phyloP scores from a whole-genome alignment of 1,140 invertebrate species.

The Zaprionus tsacasi region DNA sequence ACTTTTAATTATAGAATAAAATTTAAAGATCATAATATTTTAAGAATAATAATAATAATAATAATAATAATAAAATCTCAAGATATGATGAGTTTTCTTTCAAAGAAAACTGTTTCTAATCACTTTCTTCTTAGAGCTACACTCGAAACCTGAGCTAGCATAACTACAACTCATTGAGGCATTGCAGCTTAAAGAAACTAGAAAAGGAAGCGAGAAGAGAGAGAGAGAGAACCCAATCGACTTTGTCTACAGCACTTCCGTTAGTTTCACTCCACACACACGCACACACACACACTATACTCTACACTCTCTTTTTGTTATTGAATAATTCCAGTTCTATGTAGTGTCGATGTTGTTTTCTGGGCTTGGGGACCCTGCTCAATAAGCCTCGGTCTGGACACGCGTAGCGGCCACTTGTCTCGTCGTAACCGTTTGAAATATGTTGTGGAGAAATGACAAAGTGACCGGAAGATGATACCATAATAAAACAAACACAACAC shows the following conservation, averaged over 20 bases:
- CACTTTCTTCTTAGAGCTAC: background rate
- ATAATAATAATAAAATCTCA: too few species aligned
- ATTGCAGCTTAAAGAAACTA: background rate
- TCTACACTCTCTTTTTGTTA: constrained; percentile 28
- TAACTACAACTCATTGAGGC: constrained; percentile 7
- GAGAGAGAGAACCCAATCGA: constrained; percentile 32
- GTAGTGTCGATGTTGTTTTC: constrained; percentile 15
- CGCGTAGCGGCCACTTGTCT: constrained; percentile 72
- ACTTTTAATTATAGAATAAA: too few species aligned
- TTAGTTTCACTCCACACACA: constrained; percentile 18
- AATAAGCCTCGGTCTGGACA: constrained; percentile 34
- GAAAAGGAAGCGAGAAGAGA: constrained; percentile 5
- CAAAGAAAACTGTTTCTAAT: too few species aligned
- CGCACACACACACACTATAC: background rate
- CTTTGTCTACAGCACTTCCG: constrained; percentile 73
- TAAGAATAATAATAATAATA: too few species aligned
- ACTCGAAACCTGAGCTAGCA: background rate
- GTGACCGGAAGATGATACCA: constrained; percentile 82
- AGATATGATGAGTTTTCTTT: too few species aligned
- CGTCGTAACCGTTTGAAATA: constrained; percentile 75
- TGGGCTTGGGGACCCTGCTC: constrained; percentile 11
- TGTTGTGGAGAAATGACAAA: constrained; percentile 79
- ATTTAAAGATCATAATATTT: too few species aligned
- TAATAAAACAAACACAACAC: constrained; percentile 70
- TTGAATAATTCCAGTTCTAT: constrained; percentile 60